A percentile compares a stretch with the other conserved stretches of the same genome.
Conservation (phyloP, 2,113 vertebrate genomes). For the Daubentonia madagascariensis region DNA sequence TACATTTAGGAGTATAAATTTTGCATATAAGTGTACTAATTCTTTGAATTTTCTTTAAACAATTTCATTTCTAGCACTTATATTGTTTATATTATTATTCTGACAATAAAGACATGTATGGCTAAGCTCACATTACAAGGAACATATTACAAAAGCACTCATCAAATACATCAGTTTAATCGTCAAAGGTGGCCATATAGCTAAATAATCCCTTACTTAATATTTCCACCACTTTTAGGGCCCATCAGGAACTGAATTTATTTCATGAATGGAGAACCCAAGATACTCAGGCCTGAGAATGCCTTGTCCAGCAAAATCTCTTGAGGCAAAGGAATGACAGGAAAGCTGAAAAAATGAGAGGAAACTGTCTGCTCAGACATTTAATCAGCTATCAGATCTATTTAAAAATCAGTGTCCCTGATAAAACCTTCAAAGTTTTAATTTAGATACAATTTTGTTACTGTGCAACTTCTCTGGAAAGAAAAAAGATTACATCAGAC, state of each 20-base stretch:
- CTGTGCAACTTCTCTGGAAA: not conserved
- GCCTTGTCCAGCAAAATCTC: not conserved
- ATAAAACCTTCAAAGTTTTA: not conserved
- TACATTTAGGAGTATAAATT: not conserved
- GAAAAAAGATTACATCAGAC: not conserved
- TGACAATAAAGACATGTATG: not conserved
- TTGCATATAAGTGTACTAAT: not conserved
- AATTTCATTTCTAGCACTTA: not conserved
- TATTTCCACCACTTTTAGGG: not conserved
- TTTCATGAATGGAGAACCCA: not conserved
- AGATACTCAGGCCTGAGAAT: not conserved
- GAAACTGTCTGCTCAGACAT: not conserved
- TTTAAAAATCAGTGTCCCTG: not conserved
- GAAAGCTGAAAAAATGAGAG: not conserved
- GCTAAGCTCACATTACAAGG: not conserved
- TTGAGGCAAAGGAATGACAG: not conserved
- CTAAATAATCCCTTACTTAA: not conserved
- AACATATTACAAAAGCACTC: not conserved
- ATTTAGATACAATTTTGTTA: not conserved
- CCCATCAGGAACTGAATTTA: not conserved
- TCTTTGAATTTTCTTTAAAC: not conserved
- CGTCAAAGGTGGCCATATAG: not conserved
- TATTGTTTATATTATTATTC: not conserved
- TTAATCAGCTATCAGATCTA: not conserved
- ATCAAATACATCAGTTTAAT: not conserved